Evolutionary conservation across 2,113 vertebrate genomes (phyloP).

Genomic region (Osmerus eperlanus): DNA sequence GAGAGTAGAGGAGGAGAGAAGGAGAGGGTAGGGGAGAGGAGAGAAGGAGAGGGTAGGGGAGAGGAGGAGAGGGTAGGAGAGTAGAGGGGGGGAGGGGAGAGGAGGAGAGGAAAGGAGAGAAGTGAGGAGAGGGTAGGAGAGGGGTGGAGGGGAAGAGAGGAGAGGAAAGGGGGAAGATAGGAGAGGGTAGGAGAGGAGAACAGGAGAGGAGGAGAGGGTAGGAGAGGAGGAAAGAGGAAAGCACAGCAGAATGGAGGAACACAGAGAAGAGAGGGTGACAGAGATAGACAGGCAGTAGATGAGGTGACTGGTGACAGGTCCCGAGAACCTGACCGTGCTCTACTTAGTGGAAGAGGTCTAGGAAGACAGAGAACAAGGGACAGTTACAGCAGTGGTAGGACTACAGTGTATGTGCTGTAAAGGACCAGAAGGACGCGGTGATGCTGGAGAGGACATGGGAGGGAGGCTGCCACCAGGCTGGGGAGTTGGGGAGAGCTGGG

Average conservation of each 20-base stretch:
- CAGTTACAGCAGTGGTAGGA: too few species aligned
- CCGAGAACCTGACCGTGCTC: neutral
- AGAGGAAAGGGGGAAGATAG: neutral
- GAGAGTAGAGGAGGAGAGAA: constrained; percentile 24
- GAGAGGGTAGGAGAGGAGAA: neutral
- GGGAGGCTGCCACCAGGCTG: neutral
- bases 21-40: neutral
- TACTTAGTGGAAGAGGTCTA: constrained; percentile 3
- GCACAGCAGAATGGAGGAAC: neutral
- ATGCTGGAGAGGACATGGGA: neutral
- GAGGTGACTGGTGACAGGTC: neutral
- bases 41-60: neutral
- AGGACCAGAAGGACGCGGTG: too few species aligned
- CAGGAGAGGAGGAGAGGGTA: constrained; percentile 9
- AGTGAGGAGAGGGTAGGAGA: constrained; percentile 4
- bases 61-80: neutral
- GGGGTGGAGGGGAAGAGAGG: constrained; percentile 7
- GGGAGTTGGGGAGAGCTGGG: constrained; percentile 1
- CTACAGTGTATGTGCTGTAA: too few species aligned
- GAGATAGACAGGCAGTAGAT: neutral
- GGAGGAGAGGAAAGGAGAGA: neutral
- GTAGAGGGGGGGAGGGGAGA: neutral
- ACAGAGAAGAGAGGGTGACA: neutral
- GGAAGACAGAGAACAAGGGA: neutral
- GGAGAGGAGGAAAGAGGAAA: neutral